Percentiles rank a stretch among this genome's conserved stretches.
Conservation (phyloP, 2,113 vertebrate genomes). For the Ciconia boyciana region DNA sequence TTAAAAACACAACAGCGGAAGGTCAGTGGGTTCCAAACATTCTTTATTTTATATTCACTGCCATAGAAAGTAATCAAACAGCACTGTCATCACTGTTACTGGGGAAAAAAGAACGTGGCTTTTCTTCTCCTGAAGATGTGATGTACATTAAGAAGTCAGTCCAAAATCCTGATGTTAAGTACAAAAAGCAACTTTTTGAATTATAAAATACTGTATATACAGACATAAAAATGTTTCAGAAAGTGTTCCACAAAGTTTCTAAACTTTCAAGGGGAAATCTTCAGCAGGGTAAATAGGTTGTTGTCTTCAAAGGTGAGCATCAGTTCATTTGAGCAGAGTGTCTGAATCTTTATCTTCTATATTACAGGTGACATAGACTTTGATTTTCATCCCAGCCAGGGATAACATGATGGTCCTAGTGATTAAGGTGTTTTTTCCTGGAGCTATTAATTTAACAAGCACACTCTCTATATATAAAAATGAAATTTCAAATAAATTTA, state of each 20-base stretch:
- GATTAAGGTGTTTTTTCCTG: not conserved
- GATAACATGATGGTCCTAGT: not conserved
- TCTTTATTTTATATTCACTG: constrained; percentile 37
- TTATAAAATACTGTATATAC: constrained; percentile 58
- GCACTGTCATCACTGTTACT: not conserved
- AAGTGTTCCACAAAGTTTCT: constrained; percentile 32
- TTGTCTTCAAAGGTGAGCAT: not conserved
- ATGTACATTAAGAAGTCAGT: constrained; percentile 12
- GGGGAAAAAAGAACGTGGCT: not conserved
- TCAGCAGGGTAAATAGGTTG: not conserved
- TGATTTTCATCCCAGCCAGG: constrained; percentile 15
- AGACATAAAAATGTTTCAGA: constrained; percentile 36
- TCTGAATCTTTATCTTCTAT: not conserved
- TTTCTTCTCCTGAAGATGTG: constrained; percentile 3
- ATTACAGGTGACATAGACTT: not conserved
- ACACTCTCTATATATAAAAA: constrained; percentile 45
- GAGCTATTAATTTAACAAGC: constrained; percentile 55
- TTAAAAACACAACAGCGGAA: not conserved
- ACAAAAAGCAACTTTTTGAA: constrained; percentile 47
- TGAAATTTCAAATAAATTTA: constrained; percentile 40
- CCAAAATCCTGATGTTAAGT: constrained; percentile 47
- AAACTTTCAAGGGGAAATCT: not conserved
- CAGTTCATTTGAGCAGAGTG: not conserved
- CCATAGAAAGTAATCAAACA: not conserved
- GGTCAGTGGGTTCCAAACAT: constrained; percentile 24